Conservation (phyloP, 2,888 invertebrate species). For the Caenorhabditis virilis region DNA sequence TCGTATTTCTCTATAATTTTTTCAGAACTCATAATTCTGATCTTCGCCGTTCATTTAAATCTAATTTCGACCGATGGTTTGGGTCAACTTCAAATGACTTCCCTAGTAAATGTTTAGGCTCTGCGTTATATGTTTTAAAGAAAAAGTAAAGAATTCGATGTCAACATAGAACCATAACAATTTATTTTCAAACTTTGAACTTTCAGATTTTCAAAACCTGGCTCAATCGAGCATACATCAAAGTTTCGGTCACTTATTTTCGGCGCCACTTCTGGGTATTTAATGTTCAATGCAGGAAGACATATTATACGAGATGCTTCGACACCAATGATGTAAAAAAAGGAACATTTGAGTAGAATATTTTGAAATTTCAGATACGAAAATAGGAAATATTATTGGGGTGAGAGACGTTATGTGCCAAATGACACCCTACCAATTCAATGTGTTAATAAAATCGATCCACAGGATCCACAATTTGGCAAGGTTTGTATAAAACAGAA, state of each 20-base stretch:
- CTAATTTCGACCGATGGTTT: too few species aligned
- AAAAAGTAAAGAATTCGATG: too few species aligned
- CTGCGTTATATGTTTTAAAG: too few species aligned
- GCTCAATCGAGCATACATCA: constrained; percentile 44
- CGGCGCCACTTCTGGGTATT: constrained; percentile 42
- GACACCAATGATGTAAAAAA: constrained; percentile 28
- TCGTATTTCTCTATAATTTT: too few species aligned
- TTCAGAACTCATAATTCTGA: too few species aligned
- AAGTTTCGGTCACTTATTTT: constrained; percentile 44
- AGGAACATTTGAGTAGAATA: neutral
- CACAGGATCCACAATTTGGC: constrained; percentile 47
- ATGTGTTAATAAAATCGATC: constrained; percentile 46
- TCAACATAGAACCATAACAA: too few species aligned
- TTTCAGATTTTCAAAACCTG: constrained; percentile 41
- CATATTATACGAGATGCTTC: constrained; percentile 39
- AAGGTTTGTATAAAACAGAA: constrained; percentile 5
- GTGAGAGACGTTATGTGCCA: constrained; percentile 22
- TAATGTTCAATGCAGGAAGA: constrained; percentile 38
- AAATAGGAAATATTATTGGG: constrained; percentile 40
- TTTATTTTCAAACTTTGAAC: too few species aligned
- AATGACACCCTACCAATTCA: constrained; percentile 36
- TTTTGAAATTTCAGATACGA: constrained; percentile 33
- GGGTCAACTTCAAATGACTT: too few species aligned
- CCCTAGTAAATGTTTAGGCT: too few species aligned
- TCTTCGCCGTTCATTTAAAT: too few species aligned